Percentiles rank a stretch among this genome's conserved stretches.
Conservation (phyloP, 2,113 vertebrate species). For the Percina caprodes region DNA sequence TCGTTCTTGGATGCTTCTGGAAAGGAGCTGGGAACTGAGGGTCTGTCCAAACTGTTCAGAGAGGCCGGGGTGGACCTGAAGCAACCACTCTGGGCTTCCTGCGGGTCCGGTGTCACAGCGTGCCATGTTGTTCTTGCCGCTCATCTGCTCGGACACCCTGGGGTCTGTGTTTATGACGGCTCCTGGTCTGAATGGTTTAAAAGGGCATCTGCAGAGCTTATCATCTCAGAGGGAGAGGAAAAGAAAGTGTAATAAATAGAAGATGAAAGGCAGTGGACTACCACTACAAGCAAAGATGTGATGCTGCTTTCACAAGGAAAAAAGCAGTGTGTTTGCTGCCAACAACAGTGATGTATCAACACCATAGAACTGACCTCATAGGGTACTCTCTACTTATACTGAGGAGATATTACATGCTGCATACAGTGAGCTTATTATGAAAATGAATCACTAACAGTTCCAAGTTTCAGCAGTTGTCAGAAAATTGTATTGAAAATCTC, state of each 20-base stretch:
- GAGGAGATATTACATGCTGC: not conserved
- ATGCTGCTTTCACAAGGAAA: not conserved
- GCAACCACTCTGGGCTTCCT: slow-evolving; percentile 87
- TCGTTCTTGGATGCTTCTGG: slow-evolving; percentile 88
- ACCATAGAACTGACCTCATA: not conserved
- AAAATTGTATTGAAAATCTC: not conserved
- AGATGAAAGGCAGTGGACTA: not conserved
- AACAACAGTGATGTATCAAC: not conserved
- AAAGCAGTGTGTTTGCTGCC: not conserved
- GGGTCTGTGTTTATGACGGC: slow-evolving; percentile 90
- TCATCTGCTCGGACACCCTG: slow-evolving; percentile 89
- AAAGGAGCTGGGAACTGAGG: slow-evolving; percentile 85
- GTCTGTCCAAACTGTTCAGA: slow-evolving; percentile 85
- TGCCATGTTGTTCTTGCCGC: slow-evolving; percentile 91
- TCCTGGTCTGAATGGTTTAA: slow-evolving; percentile 96
- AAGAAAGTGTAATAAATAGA: slow-evolving; percentile 85
- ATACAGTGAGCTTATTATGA: not conserved
- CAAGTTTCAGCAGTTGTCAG: not conserved
- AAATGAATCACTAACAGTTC: not conserved
- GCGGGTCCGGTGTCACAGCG: slow-evolving; percentile 94
- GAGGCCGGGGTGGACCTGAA: slow-evolving; percentile 86
- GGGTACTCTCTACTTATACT: not conserved
- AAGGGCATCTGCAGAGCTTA: slow-evolving; percentile 86
- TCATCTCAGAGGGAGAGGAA: slow-evolving; percentile 89
- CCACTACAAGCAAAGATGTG: not conserved